Base-by-base conservation (phyloP, 2,113 vertebrate species). In the Verasper variegatus region DNA sequence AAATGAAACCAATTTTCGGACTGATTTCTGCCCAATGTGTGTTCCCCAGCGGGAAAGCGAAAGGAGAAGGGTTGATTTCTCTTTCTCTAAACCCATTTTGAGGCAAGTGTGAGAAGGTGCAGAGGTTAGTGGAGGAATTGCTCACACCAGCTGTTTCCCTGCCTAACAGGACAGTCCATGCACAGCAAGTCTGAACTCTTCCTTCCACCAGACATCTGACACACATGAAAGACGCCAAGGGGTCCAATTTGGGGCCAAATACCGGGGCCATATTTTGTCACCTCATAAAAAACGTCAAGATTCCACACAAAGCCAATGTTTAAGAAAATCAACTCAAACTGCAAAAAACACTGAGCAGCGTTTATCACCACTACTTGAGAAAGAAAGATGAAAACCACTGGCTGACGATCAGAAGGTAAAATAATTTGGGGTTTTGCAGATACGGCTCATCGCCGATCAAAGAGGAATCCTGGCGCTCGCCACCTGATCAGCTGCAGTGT, bases 91-190 rank as follows among this genome's bases (percentile, higher is more conserved):
- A 57, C 54, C 64, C 49, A 24, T 31, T 66, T 23, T 23, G 0
- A 52, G 40, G 23, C 52, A 69, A 71, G 58, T 61, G 24, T 49
- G 21, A 55, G 73, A 73, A 77, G 68, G 71, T 63, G 52, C 72
- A 76, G 75, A 81, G 76, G 80, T 80, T 62, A 63, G 76, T 24
- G 20, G 40, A 88, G 66, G 18, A 59, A 76, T 31, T 80, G 64
- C 55, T 81, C 57, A 83, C 58, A 86, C 71, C 92, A 93, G 87
- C 89, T 92, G 90, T 77, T 86, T 64, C 64, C 52, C 74, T 56
- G 58, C 23, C 55, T 24, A 57, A 51, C 67, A 76, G 24, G 37
- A 79, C 71, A 42, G 68, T 69, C 67, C 57, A 64, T 13, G 24
- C 57, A 61, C 21, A n/a, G 58, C 84, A 78, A 80, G 88, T 76